Conservation (phyloP, 1,140 invertebrate species). For the Diuraphis noxia region DNA sequence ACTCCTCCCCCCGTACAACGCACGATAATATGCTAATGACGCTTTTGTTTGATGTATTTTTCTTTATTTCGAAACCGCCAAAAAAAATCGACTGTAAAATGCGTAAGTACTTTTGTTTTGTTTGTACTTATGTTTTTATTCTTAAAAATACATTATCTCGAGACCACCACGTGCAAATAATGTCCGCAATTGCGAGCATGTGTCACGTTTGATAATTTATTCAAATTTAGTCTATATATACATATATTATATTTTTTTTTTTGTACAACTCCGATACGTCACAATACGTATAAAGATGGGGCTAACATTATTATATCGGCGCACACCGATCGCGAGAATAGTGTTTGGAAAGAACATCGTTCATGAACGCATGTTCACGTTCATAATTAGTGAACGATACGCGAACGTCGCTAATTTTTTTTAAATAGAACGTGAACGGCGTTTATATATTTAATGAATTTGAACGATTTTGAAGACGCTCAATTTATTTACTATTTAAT, state of each 20-base stretch:
- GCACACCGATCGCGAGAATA: too few species aligned
- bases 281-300: neutral
- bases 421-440: too few species aligned
- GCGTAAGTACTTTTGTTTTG: neutral
- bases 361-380: too few species aligned
- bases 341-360: too few species aligned
- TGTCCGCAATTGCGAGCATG: neutral
- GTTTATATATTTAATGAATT: too few species aligned
- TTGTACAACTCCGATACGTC: neutral
- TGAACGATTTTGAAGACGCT: too few species aligned
- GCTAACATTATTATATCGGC: neutral
- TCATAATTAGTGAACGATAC: too few species aligned
- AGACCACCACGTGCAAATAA: neutral
- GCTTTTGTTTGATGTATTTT: neutral
- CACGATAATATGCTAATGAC: neutral
- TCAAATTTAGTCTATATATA: too few species aligned
- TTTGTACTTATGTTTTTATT: neutral
- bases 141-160: neutral
- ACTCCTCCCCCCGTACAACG: too few species aligned
- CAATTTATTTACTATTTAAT: too few species aligned
- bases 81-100: neutral
- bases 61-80: neutral
- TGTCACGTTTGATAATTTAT: neutral
- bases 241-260: neutral
- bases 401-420: too few species aligned